Evolutionary conservation across 2,797 vertebrate genomes (phyloP), one percentile per base, ranked within the genome.

Genomic region (Alca torda): DNA sequence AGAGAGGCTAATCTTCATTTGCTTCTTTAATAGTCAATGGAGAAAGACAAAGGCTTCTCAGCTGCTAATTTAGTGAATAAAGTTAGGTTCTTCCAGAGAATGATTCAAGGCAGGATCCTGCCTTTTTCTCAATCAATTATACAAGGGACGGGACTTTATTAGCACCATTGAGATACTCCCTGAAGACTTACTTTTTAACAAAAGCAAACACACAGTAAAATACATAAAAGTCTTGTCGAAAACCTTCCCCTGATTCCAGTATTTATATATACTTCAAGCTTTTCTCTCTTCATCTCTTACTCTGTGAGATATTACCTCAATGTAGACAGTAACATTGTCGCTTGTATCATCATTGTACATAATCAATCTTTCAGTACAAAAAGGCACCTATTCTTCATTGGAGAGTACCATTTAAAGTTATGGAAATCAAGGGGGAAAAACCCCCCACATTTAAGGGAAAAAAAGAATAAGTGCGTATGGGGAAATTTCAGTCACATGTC

Each of bases 1-100:
- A 89, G 39, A 78, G 65, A 80, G 37, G 16, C 43, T 84, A 72
- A 84, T 92, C 70, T 84, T 89, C 16, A 48, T 92, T 90, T 84
- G n/a, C 33, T 76, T 79, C 67, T 73, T 86, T 76, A 92, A 24
- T 1, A 87, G 70, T 77, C 89, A 95, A 35, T 80, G 70, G 84
- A 93, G 56, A 90, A 23, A 87, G 39, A 90, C 64, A 77, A 94
- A 82, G 63, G 51, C 28, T 93, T 90, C 67, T 84, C 20, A 59
- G 51, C 39, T 73, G 43, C 63, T 95, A 87, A 90, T 94, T 95
- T 88, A 51, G 77, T 69, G 72, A 50, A 25, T 86, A 86, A 81
- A 84, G 54, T 41, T 73, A 48, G 6, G 12, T 63, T 79, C 63
- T 93, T 92, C 70, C 39, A 82, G 51, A 57, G 20, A 10, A 54